Evolutionary conservation across 2,888 invertebrate species (phyloP), one percentile per base, ranked within the genome.

Genomic region (Xanthostigma xanthostigma): DNA sequence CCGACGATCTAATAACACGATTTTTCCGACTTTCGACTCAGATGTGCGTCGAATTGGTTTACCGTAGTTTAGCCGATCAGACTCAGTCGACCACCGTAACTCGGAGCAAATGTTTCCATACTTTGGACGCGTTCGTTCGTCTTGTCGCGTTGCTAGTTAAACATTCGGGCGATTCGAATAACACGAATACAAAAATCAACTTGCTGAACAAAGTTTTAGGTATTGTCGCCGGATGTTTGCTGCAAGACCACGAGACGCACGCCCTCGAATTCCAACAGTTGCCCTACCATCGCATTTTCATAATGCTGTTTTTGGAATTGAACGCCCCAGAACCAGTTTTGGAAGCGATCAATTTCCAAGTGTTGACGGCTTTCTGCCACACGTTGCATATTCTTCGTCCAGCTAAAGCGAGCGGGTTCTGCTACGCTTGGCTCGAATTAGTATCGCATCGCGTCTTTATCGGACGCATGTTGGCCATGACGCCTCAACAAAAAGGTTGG

Each of bases 361-460:
- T 94, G 57, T 75, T 98, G 44, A 93, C 92, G 13, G 94, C 95
- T 9, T 97, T 94, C 68, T 94, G 95, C 64, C 93, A 96, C 68
- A 91, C 93, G 0, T 77, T 96, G 55, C 94, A 95, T 62, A 86
- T 95, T 57, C 72, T 98, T 54, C 78, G 93, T 49, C 98, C 98
- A 9, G 80, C 83, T 42, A 84, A 91, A 58, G 94, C 92, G 0
- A 94, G 98, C 0, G 95, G 92, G 1, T 99, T 99, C 68, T 88
- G 94, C 49, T 98, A 92, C 66, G 92, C 97, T 2, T 99, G 99
- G 98, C 71, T 99, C 49, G 98, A 99, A 67, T 72, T 99, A 43
- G 88, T 99, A 39, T 94, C 96, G 0, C 97, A 99, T 68, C 79
- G 97, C 48, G 86, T 92, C 1, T 97, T 97, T 67, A 84, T 98